A percentile compares a stretch with the other conserved stretches of the same genome.
Evolutionary conservation across 2,113 vertebrate genomes (phyloP).

Genomic region (Corydoras maculifer): DNA sequence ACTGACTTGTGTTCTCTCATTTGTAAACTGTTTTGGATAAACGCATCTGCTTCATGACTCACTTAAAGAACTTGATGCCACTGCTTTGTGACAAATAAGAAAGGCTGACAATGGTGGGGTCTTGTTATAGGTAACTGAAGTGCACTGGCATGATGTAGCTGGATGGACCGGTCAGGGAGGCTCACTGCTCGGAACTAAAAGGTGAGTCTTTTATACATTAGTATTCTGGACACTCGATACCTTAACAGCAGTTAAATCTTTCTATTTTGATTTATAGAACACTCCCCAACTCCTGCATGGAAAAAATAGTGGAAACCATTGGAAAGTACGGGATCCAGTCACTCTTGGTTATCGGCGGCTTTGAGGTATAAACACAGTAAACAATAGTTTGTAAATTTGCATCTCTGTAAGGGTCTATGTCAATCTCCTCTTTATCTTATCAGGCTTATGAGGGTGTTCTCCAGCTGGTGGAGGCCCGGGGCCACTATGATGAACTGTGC

Average conservation of each 20-base stretch:
- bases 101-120: neutral
- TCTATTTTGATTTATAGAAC: conserved; percentile 66
- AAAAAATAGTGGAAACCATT: conserved; percentile 78
- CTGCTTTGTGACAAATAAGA: neutral
- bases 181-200: conserved; percentile 89
- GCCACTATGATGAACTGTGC: conserved; percentile 80
- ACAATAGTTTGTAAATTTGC: neutral
- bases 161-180: conserved; percentile 93
- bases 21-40: too few relatives aligned
- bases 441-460: conserved; percentile 87
- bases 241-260: neutral
- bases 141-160: conserved; percentile 81
- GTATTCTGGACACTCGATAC: too few relatives aligned
- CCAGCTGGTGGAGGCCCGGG: conserved; percentile 84
- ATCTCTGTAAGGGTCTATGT: neutral
- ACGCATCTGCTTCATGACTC: too few relatives aligned
- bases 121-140: conserved; percentile 70
- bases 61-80: too few relatives aligned
- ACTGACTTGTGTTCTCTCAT: too few relatives aligned
- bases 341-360: conserved; percentile 85
- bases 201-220: conserved; percentile 57
- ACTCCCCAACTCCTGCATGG: conserved; percentile 76
- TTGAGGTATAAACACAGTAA: conserved; percentile 71
- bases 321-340: conserved; percentile 73
- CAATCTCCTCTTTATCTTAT: neutral